These are phyloP conservation scores for Bedellia somnulentella DNA, from an alignment of 2,888 invertebrate species.

Conservation along the genomic window DNA sequence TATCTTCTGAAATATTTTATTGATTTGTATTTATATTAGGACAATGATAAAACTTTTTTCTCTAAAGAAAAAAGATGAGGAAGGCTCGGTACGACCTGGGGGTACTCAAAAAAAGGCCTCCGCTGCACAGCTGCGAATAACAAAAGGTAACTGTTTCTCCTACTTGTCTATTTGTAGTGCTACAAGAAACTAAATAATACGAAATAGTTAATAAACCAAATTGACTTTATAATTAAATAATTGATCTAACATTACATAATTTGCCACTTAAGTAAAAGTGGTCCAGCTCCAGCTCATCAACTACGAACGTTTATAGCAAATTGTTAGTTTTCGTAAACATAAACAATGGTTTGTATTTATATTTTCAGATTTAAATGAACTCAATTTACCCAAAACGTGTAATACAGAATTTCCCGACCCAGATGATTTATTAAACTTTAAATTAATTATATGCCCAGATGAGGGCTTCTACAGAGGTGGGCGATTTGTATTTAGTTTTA, in stretches of 20 bases:
- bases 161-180: background rate
- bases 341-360: too few species aligned
- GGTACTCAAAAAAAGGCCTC: slow-evolving; percentile 90
- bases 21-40: slow-evolving; percentile 47
- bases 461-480: slow-evolving; percentile 97
- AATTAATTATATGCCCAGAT: slow-evolving; percentile 94
- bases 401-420: slow-evolving; percentile 94
- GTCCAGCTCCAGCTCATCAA: too few species aligned
- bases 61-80: slow-evolving; percentile 96
- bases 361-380: slow-evolving; percentile 91
- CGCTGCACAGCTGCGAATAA: slow-evolving; percentile 94
- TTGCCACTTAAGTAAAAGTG: too few species aligned
- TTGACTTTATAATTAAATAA: too few species aligned
- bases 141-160: slow-evolving; percentile 84
- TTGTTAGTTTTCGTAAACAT: too few species aligned
- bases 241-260: too few species aligned
- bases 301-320: too few species aligned
- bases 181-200: too few species aligned
- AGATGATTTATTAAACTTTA: slow-evolving; percentile 94
- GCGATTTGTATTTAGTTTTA: slow-evolving; percentile 94
- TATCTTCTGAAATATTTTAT: too few species aligned
- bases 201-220: too few species aligned
- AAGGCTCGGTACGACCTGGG: slow-evolving; percentile 65
- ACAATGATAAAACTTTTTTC: slow-evolving; percentile 98
- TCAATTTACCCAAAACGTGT: slow-evolving; percentile 96